Base-by-base conservation (phyloP, 2,888 invertebrate species). In the Tenthredo distinguenda region DNA sequence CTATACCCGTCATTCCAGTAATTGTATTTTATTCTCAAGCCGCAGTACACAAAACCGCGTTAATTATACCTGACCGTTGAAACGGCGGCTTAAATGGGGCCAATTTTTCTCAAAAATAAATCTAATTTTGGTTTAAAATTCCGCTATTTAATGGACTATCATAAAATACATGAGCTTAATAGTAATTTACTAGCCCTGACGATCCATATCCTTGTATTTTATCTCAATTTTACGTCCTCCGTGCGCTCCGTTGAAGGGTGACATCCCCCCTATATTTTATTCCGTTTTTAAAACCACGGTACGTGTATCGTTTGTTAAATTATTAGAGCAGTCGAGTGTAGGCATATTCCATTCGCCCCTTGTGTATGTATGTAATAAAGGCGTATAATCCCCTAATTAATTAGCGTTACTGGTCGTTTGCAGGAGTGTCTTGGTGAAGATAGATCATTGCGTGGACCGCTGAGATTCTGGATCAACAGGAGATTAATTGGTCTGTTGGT, bases 381-480 rank as follows among this genome's bases (percentile, higher is more conserved):
- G 37, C 18, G 34, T 71, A 37, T 71, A 71, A 71, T 71, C 71
- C 71, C 71, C 37, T 34, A 37, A 71, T 71, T 71, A 71, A 71
- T 34, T 18, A 37, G 37, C 71, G 31, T 71, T 71, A 31, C 37
- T 37, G 71, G 37, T 37, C n/a, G 71, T 34, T 37, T 68, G 15
- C 37, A 71, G 71, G 62, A 62, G 62, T 62, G 62, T 62, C 26
- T 62, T 62, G 71, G 71, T n/a, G 71, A n/a, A 71, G 71, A 71
- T 71, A 71, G 71, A 71, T 71, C 71, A 37, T 71, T 71, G 18
- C 71, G 71, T 4, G 15, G 37, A 71, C 15, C 18, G 37, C 37
- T 37, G 71, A 71, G 71, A 71, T 34, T 71, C 34, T 71, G 71
- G 37, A 71, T 71, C 71, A 34, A 71, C 71, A 15, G 18, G 0